phyloP scores from a whole-genome alignment of 2,113 vertebrate species.

The Myodes glareolus region DNA sequence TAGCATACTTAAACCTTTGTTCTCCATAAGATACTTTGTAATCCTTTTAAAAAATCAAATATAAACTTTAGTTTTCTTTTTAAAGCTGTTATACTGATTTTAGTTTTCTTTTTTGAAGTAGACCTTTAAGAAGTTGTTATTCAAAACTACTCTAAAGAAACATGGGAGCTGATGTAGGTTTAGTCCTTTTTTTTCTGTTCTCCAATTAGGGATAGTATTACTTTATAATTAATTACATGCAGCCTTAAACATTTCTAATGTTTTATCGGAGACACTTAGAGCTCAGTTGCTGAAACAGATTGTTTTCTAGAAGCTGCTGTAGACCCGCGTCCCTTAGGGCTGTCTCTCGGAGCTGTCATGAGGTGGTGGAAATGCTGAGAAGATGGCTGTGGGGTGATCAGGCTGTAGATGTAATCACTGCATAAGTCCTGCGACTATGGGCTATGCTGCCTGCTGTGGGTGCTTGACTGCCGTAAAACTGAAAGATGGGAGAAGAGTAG shows the following conservation, averaged over 20 bases:
- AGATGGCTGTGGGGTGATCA: not conserved
- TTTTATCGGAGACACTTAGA: not conserved
- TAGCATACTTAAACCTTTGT: not conserved
- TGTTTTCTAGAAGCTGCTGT: not conserved
- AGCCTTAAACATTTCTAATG: not conserved
- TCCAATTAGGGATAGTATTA: not conserved
- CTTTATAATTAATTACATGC: not conserved
- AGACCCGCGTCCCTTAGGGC: not conserved
- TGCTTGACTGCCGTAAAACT: not conserved
- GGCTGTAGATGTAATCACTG: not conserved
- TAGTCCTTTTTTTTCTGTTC: not conserved
- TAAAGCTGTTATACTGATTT: not conserved
- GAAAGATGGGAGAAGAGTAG: not conserved
- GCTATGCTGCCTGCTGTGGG: accelerated
- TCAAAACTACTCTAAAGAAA: not conserved
- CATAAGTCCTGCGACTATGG: not conserved
- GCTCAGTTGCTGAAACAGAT: not conserved
- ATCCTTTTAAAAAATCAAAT: not conserved
- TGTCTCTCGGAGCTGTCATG: not conserved
- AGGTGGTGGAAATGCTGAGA: not conserved
- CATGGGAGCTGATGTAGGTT: not conserved
- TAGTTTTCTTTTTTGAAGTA: not conserved
- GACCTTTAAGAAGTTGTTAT: not conserved
- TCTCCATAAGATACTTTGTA: not conserved
- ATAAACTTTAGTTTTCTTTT: not conserved